Evolutionary conservation across 2,888 invertebrate species (phyloP).

Genomic region (Eutolmus rufibarbis): DNA sequence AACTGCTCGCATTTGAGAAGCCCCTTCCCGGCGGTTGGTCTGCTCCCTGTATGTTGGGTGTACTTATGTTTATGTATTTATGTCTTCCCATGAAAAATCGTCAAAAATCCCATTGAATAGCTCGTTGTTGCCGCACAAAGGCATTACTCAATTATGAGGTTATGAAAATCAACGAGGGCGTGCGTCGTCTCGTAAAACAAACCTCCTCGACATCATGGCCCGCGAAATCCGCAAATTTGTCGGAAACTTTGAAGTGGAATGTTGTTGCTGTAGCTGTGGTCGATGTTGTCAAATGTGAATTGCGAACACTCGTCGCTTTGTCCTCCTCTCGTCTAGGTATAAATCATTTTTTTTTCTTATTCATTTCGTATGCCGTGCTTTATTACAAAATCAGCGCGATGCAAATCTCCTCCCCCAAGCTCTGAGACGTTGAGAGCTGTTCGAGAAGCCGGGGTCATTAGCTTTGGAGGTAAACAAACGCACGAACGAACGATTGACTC

Average conservation of each 20-base stretch:
- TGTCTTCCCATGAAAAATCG: background rate
- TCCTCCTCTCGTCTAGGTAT: background rate
- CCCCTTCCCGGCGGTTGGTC: background rate
- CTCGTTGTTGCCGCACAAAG: background rate
- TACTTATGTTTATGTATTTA: background rate
- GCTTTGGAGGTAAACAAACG: constrained; percentile 25
- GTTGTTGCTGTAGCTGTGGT: background rate
- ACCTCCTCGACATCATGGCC: background rate
- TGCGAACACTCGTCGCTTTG: background rate
- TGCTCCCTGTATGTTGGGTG: background rate
- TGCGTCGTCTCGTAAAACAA: background rate
- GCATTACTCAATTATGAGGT: constrained; percentile 14
- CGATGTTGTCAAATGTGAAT: background rate
- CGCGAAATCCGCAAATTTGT: background rate
- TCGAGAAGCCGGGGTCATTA: constrained; percentile 2
- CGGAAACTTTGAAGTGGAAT: background rate
- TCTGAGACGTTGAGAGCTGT: background rate
- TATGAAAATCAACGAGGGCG: background rate
- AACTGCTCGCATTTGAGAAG: background rate
- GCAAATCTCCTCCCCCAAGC: constrained; percentile 1
- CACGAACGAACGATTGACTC: background rate
- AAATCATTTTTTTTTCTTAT: background rate
- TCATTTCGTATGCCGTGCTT: background rate
- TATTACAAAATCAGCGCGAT: background rate
- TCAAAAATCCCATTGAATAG: background rate